A percentile compares a stretch with the other conserved stretches of the same genome.
Evolutionary conservation across 2,113 vertebrate species (phyloP).

Genomic region (Peromyscus polionotus): DNA sequence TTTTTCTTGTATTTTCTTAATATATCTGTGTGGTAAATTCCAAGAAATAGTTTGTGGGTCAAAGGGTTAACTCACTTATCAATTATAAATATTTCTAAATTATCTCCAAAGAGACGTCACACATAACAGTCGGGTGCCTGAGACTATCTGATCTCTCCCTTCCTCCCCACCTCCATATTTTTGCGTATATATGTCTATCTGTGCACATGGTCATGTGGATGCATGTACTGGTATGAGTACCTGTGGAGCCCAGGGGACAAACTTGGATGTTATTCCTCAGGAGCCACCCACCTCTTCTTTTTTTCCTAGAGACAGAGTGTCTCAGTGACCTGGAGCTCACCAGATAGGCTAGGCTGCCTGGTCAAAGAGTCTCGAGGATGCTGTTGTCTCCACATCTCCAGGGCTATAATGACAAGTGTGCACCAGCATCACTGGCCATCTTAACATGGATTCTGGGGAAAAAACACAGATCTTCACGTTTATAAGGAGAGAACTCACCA

Average conservation of each 20-base stretch:
- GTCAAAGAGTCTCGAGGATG: not conserved
- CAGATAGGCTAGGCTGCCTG: not conserved
- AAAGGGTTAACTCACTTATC: conserved; percentile 61
- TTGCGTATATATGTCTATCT: not conserved
- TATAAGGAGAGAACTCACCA: not conserved
- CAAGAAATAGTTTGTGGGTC: conserved; percentile 37
- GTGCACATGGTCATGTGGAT: not conserved
- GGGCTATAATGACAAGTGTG: not conserved
- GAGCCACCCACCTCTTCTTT: not conserved
- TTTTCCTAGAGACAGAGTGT: not conserved
- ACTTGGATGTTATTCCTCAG: not conserved
- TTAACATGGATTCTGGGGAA: not conserved
- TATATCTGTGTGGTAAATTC: conserved; percentile 44
- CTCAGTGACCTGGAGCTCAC: not conserved
- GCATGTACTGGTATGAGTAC: not conserved
- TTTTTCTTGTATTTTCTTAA: conserved; percentile 19
- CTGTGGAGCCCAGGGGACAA: not conserved
- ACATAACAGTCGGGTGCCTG: not conserved
- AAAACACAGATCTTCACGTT: not conserved
- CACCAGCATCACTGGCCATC: too few species aligned
- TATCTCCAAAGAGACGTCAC: conserved; percentile 33
- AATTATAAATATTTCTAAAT: conserved; percentile 62
- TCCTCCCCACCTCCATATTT: not conserved
- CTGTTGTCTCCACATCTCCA: not conserved
- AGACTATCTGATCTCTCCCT: not conserved